Conservation (phyloP, 2,797 vertebrate genomes). For the Helicolenus hilgendorfi region DNA sequence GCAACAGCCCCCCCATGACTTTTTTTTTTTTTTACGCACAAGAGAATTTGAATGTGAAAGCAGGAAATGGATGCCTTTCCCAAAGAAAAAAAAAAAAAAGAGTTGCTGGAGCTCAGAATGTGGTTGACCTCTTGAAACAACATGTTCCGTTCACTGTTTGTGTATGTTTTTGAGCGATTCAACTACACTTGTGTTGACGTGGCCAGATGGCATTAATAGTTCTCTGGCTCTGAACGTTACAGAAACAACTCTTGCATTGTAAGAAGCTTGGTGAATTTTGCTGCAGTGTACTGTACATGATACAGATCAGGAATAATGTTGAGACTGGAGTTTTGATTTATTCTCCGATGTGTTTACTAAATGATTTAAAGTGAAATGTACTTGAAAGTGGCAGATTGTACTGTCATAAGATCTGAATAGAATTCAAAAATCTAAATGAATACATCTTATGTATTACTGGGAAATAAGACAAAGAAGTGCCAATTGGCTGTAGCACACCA, state of each 20-base stretch:
- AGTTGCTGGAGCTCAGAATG: slow-evolving; percentile 37
- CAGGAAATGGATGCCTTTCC: slow-evolving; percentile 26
- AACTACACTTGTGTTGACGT: slow-evolving; percentile 35
- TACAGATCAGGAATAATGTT: not conserved
- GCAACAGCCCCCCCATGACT: slow-evolving; percentile 4
- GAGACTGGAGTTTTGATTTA: not conserved
- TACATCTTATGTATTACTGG: not conserved
- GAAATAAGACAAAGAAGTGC: slow-evolving; percentile 1
- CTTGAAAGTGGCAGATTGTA: slow-evolving; percentile 4
- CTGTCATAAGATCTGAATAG: not conserved
- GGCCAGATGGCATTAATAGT: slow-evolving; percentile 73
- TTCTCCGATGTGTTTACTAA: not conserved
- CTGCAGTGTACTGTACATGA: slow-evolving; percentile 13
- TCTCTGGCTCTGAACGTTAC: slow-evolving; percentile 36
- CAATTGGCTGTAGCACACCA: slow-evolving; percentile 5
- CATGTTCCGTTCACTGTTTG: slow-evolving; percentile 53
- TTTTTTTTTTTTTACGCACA: slow-evolving; percentile 1
- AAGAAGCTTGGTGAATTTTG: slow-evolving; percentile 17
- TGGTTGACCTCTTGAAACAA: slow-evolving; percentile 51
- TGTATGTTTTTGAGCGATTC: slow-evolving; percentile 58
- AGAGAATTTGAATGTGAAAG: slow-evolving; percentile 33
- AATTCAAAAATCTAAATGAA: slow-evolving; percentile 2
- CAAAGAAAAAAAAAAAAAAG: not conserved
- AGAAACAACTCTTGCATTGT: slow-evolving; percentile 27
- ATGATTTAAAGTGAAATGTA: slow-evolving; percentile 6